A percentile compares a stretch with the other conserved stretches of the same genome.
Evolutionary conservation across 2,113 vertebrate genomes (phyloP).

Genomic region (Gyps fulvus): DNA sequence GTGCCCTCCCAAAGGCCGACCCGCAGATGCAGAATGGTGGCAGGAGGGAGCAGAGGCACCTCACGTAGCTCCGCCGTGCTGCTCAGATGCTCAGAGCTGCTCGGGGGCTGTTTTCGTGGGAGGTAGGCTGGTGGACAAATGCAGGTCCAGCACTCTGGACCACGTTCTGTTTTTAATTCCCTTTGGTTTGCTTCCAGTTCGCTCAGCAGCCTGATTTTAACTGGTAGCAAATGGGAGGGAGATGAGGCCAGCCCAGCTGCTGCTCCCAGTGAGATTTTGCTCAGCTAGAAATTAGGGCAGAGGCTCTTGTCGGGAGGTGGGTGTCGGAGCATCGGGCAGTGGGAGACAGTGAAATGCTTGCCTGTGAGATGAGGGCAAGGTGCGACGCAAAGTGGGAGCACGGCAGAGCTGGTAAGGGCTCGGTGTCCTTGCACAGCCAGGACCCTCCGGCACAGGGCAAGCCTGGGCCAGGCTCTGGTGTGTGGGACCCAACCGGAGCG

Average conservation of each 20-base stretch:
- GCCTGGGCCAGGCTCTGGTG: background rate
- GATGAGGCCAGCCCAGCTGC: background rate
- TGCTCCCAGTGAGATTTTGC: background rate
- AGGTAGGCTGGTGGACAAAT: background rate
- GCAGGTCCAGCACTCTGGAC: background rate
- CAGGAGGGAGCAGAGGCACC: background rate
- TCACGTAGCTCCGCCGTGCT: accelerated
- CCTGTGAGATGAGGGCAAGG: background rate
- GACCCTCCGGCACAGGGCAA: accelerated
- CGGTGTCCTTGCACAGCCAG: background rate
- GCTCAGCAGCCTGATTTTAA: background rate
- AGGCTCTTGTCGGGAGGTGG: background rate
- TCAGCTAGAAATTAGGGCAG: background rate
- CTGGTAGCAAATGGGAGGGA: background rate
- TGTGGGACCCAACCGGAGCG: background rate
- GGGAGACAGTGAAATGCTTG: background rate
- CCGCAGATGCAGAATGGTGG: accelerated
- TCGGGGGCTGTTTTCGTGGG: accelerated
- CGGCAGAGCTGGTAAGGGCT: accelerated
- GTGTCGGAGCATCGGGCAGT: background rate
- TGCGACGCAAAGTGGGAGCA: accelerated
- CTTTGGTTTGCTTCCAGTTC: background rate
- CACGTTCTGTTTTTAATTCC: background rate
- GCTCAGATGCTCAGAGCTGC: background rate
- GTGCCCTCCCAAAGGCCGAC: background rate